These are phyloP conservation scores for Scrobipalpa atriplicella DNA, from an alignment of 2,888 invertebrate genomes.

Conservation along the genomic window DNA sequence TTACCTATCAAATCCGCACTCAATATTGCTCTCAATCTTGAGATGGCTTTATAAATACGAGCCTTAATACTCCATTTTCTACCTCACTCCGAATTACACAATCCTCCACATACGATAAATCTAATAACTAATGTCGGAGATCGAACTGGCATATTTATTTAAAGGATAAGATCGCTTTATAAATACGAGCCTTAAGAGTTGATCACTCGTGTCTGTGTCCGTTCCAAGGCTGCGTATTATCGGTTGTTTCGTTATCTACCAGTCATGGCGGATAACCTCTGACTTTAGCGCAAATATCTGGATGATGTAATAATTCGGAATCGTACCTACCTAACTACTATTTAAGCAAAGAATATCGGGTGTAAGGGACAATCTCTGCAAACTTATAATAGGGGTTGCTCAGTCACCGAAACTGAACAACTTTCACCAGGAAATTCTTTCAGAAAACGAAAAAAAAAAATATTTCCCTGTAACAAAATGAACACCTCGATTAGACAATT, in stretches of 20 bases:
- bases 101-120: too few relatives aligned
- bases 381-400: background rate
- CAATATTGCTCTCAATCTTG: too few relatives aligned
- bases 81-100: too few relatives aligned
- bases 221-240: background rate
- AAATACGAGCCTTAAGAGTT: background rate
- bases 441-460: background rate
- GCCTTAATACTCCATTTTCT: too few relatives aligned
- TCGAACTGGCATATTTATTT: slow-evolving; percentile 4
- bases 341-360: background rate
- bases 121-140: background rate
- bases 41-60: too few relatives aligned
- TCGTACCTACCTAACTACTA: background rate
- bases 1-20: too few relatives aligned
- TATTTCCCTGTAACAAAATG: background rate
- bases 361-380: background rate
- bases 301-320: background rate
- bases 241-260: background rate
- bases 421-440: too few relatives aligned
- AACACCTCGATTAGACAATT: too few relatives aligned
- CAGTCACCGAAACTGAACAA: background rate
- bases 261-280: background rate
- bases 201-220: background rate
- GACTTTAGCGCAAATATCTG: background rate
- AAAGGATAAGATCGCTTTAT: too few relatives aligned